Conservation (phyloP, 2,113 vertebrate species). For the Stictonetta naevosa region DNA sequence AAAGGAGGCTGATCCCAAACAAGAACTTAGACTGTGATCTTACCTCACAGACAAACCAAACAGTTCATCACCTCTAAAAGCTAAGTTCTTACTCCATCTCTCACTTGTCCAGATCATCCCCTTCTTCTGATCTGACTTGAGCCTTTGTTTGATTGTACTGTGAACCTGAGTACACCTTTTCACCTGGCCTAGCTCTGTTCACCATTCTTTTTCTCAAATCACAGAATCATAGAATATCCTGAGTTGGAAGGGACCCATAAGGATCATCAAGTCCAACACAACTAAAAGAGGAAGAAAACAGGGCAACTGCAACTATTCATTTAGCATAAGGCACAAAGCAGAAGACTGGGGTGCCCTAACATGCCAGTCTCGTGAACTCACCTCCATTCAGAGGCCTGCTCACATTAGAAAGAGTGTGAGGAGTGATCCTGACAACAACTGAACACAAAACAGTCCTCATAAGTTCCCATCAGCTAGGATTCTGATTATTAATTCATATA, state of each 20-base stretch:
- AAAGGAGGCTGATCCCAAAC: background rate
- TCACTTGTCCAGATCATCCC: background rate
- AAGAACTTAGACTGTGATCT: background rate
- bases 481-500: background rate
- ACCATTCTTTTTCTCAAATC: background rate
- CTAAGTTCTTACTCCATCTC: background rate
- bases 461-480: background rate
- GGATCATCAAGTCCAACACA: no score
- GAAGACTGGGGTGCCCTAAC: background rate
- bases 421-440: background rate
- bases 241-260: no score
- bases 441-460: accelerated
- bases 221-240: no score
- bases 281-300: background rate
- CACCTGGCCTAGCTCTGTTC: background rate
- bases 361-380: background rate
- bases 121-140: background rate
- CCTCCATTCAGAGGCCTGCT: background rate
- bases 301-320: background rate
- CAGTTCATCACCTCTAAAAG: background rate
- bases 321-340: background rate
- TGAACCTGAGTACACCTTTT: background rate
- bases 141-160: background rate
- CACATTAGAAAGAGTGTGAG: background rate
- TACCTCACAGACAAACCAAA: background rate